Base-by-base conservation (phyloP, 2,888 invertebrate genomes). In the Eupithecia abbreviata region DNA sequence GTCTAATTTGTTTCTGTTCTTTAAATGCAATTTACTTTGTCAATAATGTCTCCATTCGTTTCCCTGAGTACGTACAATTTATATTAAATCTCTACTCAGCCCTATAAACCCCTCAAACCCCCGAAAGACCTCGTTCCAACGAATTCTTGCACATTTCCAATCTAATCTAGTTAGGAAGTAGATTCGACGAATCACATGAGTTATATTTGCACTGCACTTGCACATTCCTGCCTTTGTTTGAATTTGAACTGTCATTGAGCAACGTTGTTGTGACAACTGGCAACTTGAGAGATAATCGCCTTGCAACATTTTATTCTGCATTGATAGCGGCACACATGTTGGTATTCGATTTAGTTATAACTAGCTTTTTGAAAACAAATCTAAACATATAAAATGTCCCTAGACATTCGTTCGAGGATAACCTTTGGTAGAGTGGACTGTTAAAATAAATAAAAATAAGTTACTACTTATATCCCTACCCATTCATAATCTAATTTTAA, bases 161-260 rank as follows among this genome's bases (percentile, higher is more conserved):
- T 66, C 66, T 66, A 66, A 66, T 66, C 66, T 66, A 66, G 2
- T 4, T 7, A 66, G 66, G 66, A 66, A 62, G 62, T 62, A 30
- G 62, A 62, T 12, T 12, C 30, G 30, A 42, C 66, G 13, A 42
- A 15, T 66, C 41, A 66, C 42, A 42, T 66, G 42, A 41, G 41
- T 66, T 42, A 41, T 73, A 18, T 73, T 73, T 73, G 67, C 73
- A n/a, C 49, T 51, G 67, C 73, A 73, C 73, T 51, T 15, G 42
- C 18, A 73, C 73, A 73, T 73, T 66, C 66, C 51, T 67, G 66
- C 49, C 73, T 73, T 42, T 73, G 66, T 73, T 73, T 67, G 49
- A 66, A n/a, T 73, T 73, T 67, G 49, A 66, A n/a, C 41, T 67
- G 66, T 18, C 72, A 73, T 67, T 73, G 51, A 67, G 18, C 51